Evolutionary conservation across 2,797 vertebrate genomes (phyloP).

Genomic region (Coccyzus lansbergi): DNA sequence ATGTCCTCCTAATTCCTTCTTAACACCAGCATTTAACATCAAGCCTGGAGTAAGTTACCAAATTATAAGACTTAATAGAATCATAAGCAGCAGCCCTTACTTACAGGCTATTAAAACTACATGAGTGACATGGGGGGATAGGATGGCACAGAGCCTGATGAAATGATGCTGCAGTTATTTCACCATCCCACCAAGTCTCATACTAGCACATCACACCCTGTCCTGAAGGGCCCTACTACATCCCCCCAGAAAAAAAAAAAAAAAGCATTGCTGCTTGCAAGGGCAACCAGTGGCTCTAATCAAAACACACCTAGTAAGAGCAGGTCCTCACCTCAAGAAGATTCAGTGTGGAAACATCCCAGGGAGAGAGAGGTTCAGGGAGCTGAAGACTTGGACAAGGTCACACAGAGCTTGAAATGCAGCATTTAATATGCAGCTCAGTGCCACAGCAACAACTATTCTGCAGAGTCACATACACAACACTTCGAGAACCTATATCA

Average conservation of each 20-base stretch:
- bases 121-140: neutral
- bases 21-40: neutral
- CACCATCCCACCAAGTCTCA: fast-evolving
- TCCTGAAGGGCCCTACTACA: neutral
- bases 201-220: neutral
- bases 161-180: neutral
- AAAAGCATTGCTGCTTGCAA: neutral
- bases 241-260: neutral
- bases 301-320: neutral
- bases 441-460: neutral
- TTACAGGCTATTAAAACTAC: neutral
- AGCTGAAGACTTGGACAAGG: neutral
- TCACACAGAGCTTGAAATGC: neutral
- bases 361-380: neutral
- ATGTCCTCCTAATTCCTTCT: neutral
- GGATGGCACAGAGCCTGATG: neutral
- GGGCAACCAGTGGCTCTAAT: neutral
- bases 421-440: neutral
- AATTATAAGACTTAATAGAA: neutral
- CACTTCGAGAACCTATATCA: neutral
- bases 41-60: neutral
- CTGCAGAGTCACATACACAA: fast-evolving
- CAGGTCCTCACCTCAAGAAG: neutral
- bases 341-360: neutral
- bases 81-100: neutral